Evolutionary conservation across 2,888 invertebrate genomes (phyloP), one percentile per base, ranked within the genome.

Genomic region (Tortricodes alternella): DNA sequence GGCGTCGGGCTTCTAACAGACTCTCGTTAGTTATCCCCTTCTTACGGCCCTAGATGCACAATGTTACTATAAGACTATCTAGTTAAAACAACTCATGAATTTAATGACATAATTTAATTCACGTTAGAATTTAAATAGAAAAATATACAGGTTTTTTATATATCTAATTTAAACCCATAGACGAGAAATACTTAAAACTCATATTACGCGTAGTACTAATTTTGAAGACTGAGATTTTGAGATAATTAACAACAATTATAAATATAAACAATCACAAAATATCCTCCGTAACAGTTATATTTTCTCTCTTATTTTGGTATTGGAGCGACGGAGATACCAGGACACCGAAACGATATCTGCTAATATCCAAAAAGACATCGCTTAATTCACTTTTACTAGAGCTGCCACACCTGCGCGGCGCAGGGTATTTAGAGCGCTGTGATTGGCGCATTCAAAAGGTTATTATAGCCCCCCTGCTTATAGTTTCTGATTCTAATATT

Each of bases 221-320:
- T 51, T 8, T 19, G 15, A 35, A 16, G 9, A 49, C 48, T 39
- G 55, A 41, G 35, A 43, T 41, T 21, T 43, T 9, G 43, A 56
- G 37, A 52, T 7, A 21, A 49, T 18, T 11, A 35, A 37, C 29
- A 37, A 56, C 44, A 50, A 23, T 32, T 38, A 41, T 49, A 44
- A 56, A 50, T 50, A 21, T 9, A 13, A 56, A 49, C 37, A 44
- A 16, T 43, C 37, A 56, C 35, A 56, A 49, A 41, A 55, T 55
- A 49, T 49, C 24, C 11, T 48, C 21, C 19, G 34, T 37, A 55
- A 55, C 41, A 55, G 15, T 13, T 32, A 34, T 19, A 48, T 29
- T 46, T 11, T 34, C 15, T 44, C n/a, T 43, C n/a, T 37, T 37
- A 37, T 56, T 55, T 41, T 27, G 56, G 56, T 56, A 50, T 38